A percentile compares a stretch with the other conserved stretches of the same genome.
Evolutionary conservation across 2,797 vertebrate genomes (phyloP).

Genomic region (Scarus forsteni): DNA sequence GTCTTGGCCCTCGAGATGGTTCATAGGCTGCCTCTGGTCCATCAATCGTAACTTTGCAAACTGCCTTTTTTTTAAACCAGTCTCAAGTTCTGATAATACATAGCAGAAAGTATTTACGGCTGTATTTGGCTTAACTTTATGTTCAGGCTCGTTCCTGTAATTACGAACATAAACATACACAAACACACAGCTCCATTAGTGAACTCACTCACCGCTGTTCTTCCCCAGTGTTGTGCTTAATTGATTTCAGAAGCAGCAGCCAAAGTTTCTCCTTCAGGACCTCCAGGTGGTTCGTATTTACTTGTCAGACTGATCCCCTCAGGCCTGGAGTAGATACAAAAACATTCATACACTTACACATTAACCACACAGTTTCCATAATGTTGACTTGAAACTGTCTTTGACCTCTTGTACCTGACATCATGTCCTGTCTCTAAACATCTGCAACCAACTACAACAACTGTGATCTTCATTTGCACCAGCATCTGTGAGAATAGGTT

Average conservation of each 20-base stretch:
- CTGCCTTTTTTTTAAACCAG: no score
- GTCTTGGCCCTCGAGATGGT: no score
- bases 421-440: slow-evolving; percentile 47
- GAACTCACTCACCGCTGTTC: slow-evolving; percentile 34
- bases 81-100: no score
- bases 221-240: slow-evolving; percentile 43
- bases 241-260: slow-evolving; percentile 47
- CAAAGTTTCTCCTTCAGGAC: slow-evolving; percentile 43
- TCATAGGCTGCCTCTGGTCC: no score
- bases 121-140: slow-evolving; percentile 7
- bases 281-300: slow-evolving; percentile 76
- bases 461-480: slow-evolving; percentile 34
- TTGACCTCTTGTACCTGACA: slow-evolving; percentile 30
- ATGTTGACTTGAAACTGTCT: slow-evolving; percentile 29
- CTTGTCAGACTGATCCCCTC: slow-evolving; percentile 39
- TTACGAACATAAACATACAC: slow-evolving; percentile 6
- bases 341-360: slow-evolving; percentile 5
- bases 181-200: slow-evolving; percentile 11
- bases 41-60: no score
- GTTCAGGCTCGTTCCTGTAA: not conserved
- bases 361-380: slow-evolving; percentile 8
- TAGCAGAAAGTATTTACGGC: no score
- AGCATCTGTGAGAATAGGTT: slow-evolving; percentile 30
- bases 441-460: slow-evolving; percentile 61
- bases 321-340: slow-evolving; percentile 27